Evolutionary conservation across 2,113 vertebrate species (phyloP), one percentile per base, ranked within the genome.

Genomic region (Mesocricetus auratus): DNA sequence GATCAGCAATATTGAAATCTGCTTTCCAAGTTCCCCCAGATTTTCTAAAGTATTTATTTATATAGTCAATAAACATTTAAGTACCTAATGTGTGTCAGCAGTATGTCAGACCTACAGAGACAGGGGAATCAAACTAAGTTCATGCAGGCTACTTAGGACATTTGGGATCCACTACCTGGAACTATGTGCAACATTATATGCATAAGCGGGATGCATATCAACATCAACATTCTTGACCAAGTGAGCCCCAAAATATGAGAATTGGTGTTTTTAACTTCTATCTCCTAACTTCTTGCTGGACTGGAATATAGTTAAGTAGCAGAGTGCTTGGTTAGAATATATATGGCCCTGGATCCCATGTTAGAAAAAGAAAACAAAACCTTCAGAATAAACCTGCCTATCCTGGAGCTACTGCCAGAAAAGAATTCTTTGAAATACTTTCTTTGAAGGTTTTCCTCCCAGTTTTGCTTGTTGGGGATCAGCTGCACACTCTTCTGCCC

Each of bases 1-100:
- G 82, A 71, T 19, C 36, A 60, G 77, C 79, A 50, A 79, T 45
- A 83, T 62, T 93, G 83, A 90, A 83, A 62, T 69, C 39, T 66
- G 58, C 26, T 16, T 96, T 93, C 60, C 31, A 15, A 36, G 60
- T 85, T 88, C 42, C 22, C 56, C 77, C 17, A 81, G 36, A 50
- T 3, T 29, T 64, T 78, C 12, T 79, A 8, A 85, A 77, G 33
- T 31, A 78, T 45, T 58, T 77, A 56, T n/a, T 94, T 58, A 36
- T 19, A 50, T 3, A 29, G 2, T 58, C 58, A 69, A 45, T n/a
- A 58, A 87, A n/a, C 42, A 90, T 5, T 0, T 4, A n/a, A 91
- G 17, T 22, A 93, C 42, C 89, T 77, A 3, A 33, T 33, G 5
- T 5, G 26, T 31, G 45, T 39, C 1, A 0, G 33, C 5, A 26